Conservation (phyloP, 2,797 vertebrate genomes). For the Fistularia tabacaria region DNA sequence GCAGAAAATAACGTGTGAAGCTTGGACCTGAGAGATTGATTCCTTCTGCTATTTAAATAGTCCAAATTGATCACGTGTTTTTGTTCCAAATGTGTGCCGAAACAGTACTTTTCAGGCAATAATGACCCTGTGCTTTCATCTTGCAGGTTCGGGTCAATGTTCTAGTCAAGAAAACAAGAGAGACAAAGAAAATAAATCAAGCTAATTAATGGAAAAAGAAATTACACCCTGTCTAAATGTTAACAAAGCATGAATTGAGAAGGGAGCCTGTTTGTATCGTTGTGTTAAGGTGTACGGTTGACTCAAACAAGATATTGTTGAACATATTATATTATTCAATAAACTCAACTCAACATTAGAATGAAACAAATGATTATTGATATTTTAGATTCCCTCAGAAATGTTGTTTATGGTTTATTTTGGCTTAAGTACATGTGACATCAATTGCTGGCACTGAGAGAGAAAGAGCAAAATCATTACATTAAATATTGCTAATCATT, state of each 20-base stretch:
- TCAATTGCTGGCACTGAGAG: no score
- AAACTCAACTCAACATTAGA: no score
- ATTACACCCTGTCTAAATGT: neutral
- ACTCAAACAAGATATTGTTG: neutral
- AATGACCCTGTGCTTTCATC: neutral
- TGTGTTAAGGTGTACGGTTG: neutral
- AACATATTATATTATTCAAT: no score
- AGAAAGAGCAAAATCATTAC: no score
- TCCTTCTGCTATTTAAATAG: neutral
- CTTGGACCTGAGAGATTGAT: neutral
- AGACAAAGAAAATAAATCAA: neutral
- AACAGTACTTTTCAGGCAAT: neutral
- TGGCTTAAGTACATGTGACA: no score
- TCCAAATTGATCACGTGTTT: neutral
- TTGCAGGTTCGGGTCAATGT: neutral
- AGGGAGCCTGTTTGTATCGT: no score
- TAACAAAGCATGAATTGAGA: neutral
- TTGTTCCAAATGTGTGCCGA: neutral
- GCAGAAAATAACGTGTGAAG: constrained; percentile 6
- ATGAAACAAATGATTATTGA: no score
- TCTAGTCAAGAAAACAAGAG: neutral
- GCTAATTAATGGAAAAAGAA: neutral
- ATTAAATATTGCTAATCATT: no score
- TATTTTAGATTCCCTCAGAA: no score
- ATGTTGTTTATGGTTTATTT: no score